Evolutionary conservation across 2,888 invertebrate species (phyloP).

Genomic region (Hypomecis punctinalis): DNA sequence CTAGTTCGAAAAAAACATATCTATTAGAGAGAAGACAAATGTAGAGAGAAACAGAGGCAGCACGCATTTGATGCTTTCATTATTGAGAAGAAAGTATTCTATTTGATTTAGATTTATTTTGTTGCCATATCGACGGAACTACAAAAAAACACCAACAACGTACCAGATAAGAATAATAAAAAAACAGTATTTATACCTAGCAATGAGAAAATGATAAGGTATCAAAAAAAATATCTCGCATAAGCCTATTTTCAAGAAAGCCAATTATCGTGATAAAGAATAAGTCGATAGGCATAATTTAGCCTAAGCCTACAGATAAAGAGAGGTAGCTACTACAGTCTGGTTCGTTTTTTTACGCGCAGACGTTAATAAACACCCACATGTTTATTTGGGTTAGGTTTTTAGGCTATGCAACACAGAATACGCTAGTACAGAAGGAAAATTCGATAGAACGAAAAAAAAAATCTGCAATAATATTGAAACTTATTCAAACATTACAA

Average conservation of each 20-base stretch:
- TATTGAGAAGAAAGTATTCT: too few relatives aligned
- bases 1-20: too few relatives aligned
- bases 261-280: not conserved
- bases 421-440: not conserved
- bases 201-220: conserved; percentile 5
- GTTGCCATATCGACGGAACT: not conserved
- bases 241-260: conserved; percentile 14
- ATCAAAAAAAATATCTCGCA: conserved; percentile 1
- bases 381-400: conserved; percentile 11
- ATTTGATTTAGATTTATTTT: too few relatives aligned
- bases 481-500: not conserved
- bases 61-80: too few relatives aligned
- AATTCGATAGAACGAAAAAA: not conserved
- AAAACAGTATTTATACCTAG: not conserved
- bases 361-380: conserved; percentile 7
- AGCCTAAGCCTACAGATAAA: conserved; percentile 11
- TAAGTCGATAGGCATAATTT: conserved; percentile 14
- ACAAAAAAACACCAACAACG: not conserved
- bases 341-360: conserved; percentile 2
- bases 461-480: too few relatives aligned
- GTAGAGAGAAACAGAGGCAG: too few relatives aligned
- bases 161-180: not conserved
- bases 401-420: conserved; percentile 12
- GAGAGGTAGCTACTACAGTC: conserved; percentile 9
- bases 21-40: too few relatives aligned